Conservation (phyloP, 2,888 invertebrate genomes). For the Sarcophaga subvicina region DNA sequence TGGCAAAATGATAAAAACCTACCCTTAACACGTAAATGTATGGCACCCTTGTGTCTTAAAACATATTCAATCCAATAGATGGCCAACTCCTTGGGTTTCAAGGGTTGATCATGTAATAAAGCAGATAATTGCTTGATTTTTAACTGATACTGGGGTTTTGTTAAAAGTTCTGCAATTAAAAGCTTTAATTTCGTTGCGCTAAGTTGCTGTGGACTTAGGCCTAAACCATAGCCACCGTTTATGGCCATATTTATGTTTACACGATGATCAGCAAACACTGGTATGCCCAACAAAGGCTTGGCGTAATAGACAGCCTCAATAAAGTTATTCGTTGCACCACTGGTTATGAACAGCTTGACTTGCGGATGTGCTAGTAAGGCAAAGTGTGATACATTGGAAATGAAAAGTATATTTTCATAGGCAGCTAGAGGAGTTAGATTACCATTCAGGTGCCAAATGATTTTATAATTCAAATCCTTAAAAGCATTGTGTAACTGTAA, state of each 20-base stretch:
- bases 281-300: constrained; percentile 81
- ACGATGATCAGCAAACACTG: constrained; percentile 79
- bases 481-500: constrained; percentile 72
- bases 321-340: constrained; percentile 83
- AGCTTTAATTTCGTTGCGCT: constrained; percentile 21
- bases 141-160: constrained; percentile 71
- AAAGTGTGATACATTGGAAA: constrained; percentile 80
- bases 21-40: constrained; percentile 73
- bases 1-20: constrained; percentile 72
- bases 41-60: constrained; percentile 77
- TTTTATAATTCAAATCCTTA: constrained; percentile 70
- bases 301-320: constrained; percentile 81
- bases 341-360: constrained; percentile 82
- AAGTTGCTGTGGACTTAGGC: constrained; percentile 67
- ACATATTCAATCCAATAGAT: constrained; percentile 80
- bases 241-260: constrained; percentile 75
- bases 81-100: constrained; percentile 76
- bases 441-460: constrained; percentile 77
- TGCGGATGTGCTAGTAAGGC: constrained; percentile 81
- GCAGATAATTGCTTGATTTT: constrained; percentile 71
- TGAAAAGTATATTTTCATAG: constrained; percentile 78
- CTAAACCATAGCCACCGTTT: constrained; percentile 75
- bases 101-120: constrained; percentile 77
- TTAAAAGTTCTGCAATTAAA: constrained; percentile 72
- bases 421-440: constrained; percentile 78